Conservation (phyloP, 2,113 vertebrate species). For the Leptobrachium ailaonicum region DNA sequence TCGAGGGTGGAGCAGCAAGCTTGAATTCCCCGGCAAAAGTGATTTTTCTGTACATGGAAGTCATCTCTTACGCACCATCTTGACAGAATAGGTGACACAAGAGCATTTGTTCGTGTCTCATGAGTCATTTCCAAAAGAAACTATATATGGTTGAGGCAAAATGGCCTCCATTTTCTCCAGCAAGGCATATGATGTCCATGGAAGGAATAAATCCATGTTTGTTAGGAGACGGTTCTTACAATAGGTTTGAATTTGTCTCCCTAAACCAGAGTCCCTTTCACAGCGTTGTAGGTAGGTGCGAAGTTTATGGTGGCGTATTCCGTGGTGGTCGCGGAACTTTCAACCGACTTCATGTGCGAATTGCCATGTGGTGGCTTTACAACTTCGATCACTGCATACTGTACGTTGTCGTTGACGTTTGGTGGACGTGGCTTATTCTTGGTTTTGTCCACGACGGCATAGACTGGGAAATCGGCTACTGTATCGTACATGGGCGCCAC, state of each 20-base stretch:
- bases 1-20: no score
- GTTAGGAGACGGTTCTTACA: no score
- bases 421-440: neutral
- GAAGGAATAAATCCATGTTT: no score
- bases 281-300: constrained; percentile 64
- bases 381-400: constrained; percentile 81
- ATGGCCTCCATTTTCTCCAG: no score
- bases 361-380: constrained; percentile 50
- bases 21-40: no score
- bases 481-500: constrained; percentile 56
- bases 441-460: constrained; percentile 60
- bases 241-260: neutral
- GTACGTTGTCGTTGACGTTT: constrained; percentile 61
- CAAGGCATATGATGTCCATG: no score
- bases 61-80: no score
- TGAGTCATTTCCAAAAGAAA: no score
- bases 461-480: constrained; percentile 58
- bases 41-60: no score
- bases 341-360: constrained; percentile 54
- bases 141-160: no score
- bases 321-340: constrained; percentile 57
- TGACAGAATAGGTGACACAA: no score
- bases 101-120: no score
- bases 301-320: constrained; percentile 82
- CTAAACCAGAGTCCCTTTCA: constrained; percentile 70